Base-by-base conservation (phyloP, 1,140 invertebrate genomes). In the Brachionus rubens region DNA sequence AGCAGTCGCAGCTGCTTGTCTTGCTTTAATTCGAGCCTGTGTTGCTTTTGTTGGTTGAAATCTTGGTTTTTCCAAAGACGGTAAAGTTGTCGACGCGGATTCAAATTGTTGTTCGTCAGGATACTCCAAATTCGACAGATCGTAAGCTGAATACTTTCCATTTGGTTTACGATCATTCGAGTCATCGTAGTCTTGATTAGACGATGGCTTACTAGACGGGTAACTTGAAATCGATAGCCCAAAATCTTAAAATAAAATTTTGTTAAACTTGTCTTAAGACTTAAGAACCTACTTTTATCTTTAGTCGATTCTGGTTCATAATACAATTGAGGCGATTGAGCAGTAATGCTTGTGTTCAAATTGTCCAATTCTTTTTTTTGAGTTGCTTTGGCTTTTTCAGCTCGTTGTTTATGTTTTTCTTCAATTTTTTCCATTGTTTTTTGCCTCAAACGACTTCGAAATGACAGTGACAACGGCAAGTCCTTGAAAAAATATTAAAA, bases 401-500 rank as follows among this genome's bases (percentile, higher is more conserved):
- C 52, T 56, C 30, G 6, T 21, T 72, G 26, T 30, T 54, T 48
- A 19, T 72, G 68, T 59, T 59, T 75, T 47, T 75, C 48, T 40
- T 75, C 72, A n/a, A 56, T 54, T 30, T 54, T 43, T 75, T 75
- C 65, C 21, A 43, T 47, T 24, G 72, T 75, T 59, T 75, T 75
- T 75, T 75, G 72, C 41, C 30, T 54, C 21, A 75, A 14, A 43
- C 72, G 72, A 28, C 19, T 36, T 12, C 54, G 52, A 47, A 75
- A 59, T 26, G 72, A 75, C 9, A 30, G 28, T 4, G 72, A 75
- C n/a, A 75, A 19, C 16, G 43, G 24, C 16, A 30, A 48, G 14
- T 48, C 65, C 46, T 65, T 3, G 3, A 7, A n/a, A n/a, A n/a
- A n/a, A n/a, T n/a, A n/a, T n/a, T n/a, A n/a, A n/a, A n/a, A n/a